phyloP scores from a whole-genome alignment of 2,113 vertebrate species.

The Plecotus auritus region DNA sequence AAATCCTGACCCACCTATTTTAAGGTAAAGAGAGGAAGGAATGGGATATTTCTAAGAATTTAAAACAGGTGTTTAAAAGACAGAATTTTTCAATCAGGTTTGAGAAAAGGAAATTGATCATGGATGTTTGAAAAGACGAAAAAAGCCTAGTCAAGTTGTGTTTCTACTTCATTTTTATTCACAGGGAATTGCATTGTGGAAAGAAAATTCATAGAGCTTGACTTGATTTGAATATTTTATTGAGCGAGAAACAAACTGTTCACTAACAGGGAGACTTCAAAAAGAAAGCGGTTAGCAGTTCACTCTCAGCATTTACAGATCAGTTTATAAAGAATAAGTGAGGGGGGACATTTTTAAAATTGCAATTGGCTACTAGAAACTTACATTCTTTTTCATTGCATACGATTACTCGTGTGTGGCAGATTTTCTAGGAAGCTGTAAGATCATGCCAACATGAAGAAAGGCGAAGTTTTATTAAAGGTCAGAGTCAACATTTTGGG shows the following conservation, averaged over 20 bases:
- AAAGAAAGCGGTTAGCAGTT: not conserved
- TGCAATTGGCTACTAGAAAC: not conserved
- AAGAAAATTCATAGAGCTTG: not conserved
- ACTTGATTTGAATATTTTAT: not conserved
- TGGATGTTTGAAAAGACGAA: not conserved
- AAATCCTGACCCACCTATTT: not conserved
- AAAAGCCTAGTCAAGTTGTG: not conserved
- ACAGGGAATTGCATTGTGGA: not conserved
- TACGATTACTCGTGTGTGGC: not conserved
- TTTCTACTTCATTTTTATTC: not conserved
- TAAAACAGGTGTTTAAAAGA: not conserved
- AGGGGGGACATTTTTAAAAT: not conserved
- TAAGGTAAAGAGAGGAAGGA: not conserved
- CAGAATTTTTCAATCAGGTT: not conserved
- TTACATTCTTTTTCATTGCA: not conserved
- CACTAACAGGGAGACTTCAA: not conserved
- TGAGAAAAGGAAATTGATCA: not conserved
- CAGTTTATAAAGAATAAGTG: not conserved
- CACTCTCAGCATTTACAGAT: not conserved
- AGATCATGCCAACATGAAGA: not conserved
- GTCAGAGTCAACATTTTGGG: not conserved
- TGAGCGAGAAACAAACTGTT: not conserved
- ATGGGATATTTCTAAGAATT: not conserved
- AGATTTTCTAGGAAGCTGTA: not conserved
- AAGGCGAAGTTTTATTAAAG: not conserved